Evolutionary conservation across 2,113 vertebrate species (phyloP).

Genomic region (Poicephalus gulielmi): DNA sequence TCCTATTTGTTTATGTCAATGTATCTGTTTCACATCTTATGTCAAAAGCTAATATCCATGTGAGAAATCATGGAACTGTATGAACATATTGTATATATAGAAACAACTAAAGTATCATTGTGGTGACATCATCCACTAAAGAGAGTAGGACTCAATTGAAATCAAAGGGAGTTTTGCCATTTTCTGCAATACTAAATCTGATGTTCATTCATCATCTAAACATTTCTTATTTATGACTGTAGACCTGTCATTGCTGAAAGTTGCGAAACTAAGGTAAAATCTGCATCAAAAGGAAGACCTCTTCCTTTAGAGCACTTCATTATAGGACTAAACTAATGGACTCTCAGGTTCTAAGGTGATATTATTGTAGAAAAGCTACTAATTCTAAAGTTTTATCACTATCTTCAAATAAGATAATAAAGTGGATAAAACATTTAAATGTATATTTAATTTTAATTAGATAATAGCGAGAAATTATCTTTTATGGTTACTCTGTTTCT

Average conservation of each 20-base stretch:
- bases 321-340: not conserved
- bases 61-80: not conserved
- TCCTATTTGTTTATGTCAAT: not conserved
- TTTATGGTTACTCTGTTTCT: not conserved
- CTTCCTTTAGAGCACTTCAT: not conserved
- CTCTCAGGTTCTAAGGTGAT: not conserved
- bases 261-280: not conserved
- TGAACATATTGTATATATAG: not conserved
- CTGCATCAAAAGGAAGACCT: not conserved
- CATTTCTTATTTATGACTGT: not conserved
- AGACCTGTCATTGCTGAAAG: not conserved
- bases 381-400: not conserved
- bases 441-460: not conserved
- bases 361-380: not conserved
- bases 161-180: not conserved
- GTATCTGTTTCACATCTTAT: not conserved
- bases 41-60: not conserved
- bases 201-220: not conserved
- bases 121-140: not conserved
- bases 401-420: not conserved
- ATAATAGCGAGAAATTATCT: not conserved
- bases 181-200: not conserved
- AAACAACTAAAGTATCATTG: not conserved
- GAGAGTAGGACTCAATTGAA: not conserved
- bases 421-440: not conserved